These are phyloP conservation scores for Atherinosoma microstoma DNA, from an alignment of 2,797 vertebrate species.

Conservation along the genomic window DNA sequence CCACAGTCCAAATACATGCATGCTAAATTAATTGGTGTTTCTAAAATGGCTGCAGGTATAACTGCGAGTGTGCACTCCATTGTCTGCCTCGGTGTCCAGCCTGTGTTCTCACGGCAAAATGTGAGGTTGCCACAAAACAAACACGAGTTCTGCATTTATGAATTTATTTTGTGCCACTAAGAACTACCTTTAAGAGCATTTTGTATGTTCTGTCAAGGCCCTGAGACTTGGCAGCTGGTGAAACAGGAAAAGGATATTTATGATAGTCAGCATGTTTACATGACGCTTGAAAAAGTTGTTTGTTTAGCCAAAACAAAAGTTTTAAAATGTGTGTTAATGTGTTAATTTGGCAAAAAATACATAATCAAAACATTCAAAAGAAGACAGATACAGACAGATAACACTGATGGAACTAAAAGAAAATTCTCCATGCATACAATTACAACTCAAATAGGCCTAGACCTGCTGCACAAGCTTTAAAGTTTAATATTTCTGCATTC, in stretches of 20 bases:
- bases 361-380: neutral
- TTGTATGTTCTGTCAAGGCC: too few species aligned
- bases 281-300: neutral
- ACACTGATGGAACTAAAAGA: neutral
- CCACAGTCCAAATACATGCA: constrained; percentile 6
- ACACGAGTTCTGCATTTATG: neutral
- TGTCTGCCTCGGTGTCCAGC: neutral
- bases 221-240: neutral
- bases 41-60: constrained; percentile 12
- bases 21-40: neutral
- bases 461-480: neutral
- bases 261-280: neutral
- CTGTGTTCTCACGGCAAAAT: neutral
- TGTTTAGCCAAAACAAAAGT: neutral
- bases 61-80: neutral
- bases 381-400: too few species aligned
- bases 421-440: too few species aligned
- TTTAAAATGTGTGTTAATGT: neutral
- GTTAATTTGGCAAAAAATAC: neutral
- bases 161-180: neutral
- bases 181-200: too few species aligned
- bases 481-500: neutral
- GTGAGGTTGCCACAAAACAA: neutral
- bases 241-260: neutral
- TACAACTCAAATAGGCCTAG: too few species aligned